A percentile compares a stretch with the other conserved stretches of the same genome.
These are phyloP conservation scores for Eudyptes chrysolophus DNA, from an alignment of 2,113 vertebrate genomes.

Conservation along the genomic window DNA sequence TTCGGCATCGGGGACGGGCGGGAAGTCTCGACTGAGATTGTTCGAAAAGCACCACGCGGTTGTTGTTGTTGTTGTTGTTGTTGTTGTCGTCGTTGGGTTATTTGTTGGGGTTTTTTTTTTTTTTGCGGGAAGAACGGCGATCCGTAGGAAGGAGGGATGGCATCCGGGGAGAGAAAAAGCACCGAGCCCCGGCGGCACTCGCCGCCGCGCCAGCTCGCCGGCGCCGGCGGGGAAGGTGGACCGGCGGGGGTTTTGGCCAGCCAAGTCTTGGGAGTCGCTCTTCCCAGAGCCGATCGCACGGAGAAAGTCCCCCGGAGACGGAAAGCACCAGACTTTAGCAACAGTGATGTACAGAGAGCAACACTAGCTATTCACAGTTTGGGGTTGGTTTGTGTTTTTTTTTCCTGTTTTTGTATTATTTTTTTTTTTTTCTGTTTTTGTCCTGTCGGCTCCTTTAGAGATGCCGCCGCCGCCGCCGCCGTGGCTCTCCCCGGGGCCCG, in stretches of 20 bases:
- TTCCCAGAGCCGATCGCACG: slow-evolving; percentile 47
- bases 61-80: not conserved
- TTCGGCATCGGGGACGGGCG: not conserved
- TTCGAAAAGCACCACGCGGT: slow-evolving; percentile 47
- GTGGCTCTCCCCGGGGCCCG: not conserved
- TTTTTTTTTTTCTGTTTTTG: slow-evolving; percentile 47
- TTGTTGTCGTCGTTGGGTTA: not conserved
- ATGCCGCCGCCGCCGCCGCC: not conserved
- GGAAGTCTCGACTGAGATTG: not conserved
- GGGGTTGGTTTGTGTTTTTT: slow-evolving; percentile 57
- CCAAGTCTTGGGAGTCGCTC: slow-evolving; percentile 44
- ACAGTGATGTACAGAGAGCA: slow-evolving; percentile 56
- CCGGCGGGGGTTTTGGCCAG: not conserved
- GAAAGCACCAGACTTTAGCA: slow-evolving; percentile 75
- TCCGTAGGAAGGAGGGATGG: slow-evolving; percentile 38
- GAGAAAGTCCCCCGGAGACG: slow-evolving; percentile 50
- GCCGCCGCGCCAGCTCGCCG: not conserved
- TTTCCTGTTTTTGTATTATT: slow-evolving; percentile 41
- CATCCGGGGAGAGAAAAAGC: slow-evolving; percentile 47
- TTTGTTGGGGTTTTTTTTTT: not conserved
- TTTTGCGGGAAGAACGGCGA: slow-evolving; percentile 34
- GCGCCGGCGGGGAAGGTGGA: not conserved
- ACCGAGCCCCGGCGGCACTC: not conserved
- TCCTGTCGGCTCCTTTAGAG: slow-evolving; percentile 44
- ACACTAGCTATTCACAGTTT: slow-evolving; percentile 76